Conservation (phyloP, 2,113 vertebrate genomes). For the Epinephelus moara region DNA sequence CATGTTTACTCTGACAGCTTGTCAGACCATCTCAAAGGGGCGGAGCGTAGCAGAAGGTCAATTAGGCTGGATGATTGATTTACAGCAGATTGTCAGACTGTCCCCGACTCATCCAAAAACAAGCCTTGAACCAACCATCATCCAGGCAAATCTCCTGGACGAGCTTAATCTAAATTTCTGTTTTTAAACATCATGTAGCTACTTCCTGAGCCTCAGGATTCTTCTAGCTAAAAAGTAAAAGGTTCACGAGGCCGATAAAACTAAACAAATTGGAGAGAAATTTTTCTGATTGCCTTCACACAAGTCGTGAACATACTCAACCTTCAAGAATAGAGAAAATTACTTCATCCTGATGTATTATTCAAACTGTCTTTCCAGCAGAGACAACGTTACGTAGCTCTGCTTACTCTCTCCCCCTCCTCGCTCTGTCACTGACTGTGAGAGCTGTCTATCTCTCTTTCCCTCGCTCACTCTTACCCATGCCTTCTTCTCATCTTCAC, state of each 20-base stretch:
- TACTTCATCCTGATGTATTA: background rate
- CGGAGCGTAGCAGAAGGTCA: too few relatives aligned
- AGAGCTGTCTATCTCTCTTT: background rate
- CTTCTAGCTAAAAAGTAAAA: background rate
- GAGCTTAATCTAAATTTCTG: too few relatives aligned
- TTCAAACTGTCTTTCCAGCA: background rate
- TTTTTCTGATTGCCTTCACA: background rate
- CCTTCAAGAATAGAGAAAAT: background rate
- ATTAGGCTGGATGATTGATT: too few relatives aligned
- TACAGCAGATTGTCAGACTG: too few relatives aligned
- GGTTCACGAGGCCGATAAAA: background rate
- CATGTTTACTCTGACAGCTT: too few relatives aligned
- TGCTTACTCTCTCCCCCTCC: background rate
- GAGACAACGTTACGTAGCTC: background rate
- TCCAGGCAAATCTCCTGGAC: too few relatives aligned
- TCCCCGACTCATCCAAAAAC: too few relatives aligned
- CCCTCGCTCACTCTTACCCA: background rate
- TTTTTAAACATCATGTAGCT: background rate
- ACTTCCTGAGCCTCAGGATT: background rate
- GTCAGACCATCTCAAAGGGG: too few relatives aligned
- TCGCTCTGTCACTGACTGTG: background rate
- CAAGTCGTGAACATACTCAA: background rate
- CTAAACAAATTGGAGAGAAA: background rate
- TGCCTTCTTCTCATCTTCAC: background rate
- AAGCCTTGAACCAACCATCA: too few relatives aligned